Base-by-base conservation (phyloP, 1,140 invertebrate genomes). In the Drosophila bifasciata region DNA sequence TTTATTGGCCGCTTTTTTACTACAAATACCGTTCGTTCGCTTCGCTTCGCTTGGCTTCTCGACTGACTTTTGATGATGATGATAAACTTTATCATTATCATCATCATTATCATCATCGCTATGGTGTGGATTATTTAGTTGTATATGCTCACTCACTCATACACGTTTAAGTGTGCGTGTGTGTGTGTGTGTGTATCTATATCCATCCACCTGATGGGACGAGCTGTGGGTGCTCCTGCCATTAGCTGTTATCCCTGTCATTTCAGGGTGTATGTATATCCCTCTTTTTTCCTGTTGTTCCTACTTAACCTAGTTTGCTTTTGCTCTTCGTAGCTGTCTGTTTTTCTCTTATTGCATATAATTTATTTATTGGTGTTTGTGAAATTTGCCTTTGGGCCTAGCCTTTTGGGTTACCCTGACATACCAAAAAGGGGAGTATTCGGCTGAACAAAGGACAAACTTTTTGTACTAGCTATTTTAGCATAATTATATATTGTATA, bases 1-100 rank as follows among this genome's bases (percentile, higher is more conserved):
- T 90, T 90, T 90, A 90, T 90, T 90, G 88, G 88, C 88, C 88
- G 88, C 83, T 83, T 90, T 86, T 90, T 88, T 90, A 90, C 88
- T 88, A 90, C 88, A 76, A 90, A 90, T 90, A 90, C 88, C 88
- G 88, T 90, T 90, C 70, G 69, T 64, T 56, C 36, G 50, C 43
- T 23, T 72, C 69, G 69, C 69, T 61, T 50, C 57, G 76, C 80
- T 62, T 86, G 50, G 46, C 60, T 64, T 74, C 59, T 51, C 32
- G 70, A 73, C 69, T 64, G 68, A 52, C 63, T 70, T 58, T 61
- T 75, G 67, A 60, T 77, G 73, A 52, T 62, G 60, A 62, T 45
- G 58, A 53, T 57, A 50, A 66, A 55, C 36, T 57, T 64, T 28
- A 74, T 64, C 61, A 68, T 67, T 45, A 19, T 19, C 41, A 45